A percentile compares a stretch with the other conserved stretches of the same genome.
Evolutionary conservation across 2,113 vertebrate species (phyloP).

Genomic region (Serinus canaria): DNA sequence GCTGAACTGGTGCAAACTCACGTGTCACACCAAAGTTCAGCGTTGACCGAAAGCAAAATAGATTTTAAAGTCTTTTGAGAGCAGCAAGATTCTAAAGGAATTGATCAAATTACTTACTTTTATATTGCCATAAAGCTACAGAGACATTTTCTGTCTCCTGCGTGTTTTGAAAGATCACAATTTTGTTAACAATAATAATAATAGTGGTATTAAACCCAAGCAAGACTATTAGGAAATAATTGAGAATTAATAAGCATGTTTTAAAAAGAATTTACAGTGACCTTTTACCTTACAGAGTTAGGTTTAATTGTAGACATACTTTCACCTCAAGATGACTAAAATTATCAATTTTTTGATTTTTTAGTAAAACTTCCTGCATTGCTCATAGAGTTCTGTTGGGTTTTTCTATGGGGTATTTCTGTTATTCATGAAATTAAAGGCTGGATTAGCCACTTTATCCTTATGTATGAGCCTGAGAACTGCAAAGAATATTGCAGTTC

Average conservation of each 20-base stretch:
- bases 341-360: not conserved
- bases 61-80: not conserved
- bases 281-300: not conserved
- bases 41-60: not conserved
- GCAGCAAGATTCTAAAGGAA: not conserved
- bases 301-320: not conserved
- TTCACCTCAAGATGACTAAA: not conserved
- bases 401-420: not conserved
- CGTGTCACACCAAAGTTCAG: not conserved
- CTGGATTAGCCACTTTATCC: not conserved
- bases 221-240: not conserved
- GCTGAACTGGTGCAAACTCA: not conserved
- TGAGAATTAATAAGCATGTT: not conserved
- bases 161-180: not conserved
- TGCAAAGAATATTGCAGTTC: not conserved
- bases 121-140: not conserved
- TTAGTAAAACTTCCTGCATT: not conserved
- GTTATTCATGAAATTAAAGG: not conserved
- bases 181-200: not conserved
- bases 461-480: not conserved
- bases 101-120: not conserved
- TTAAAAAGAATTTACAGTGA: not conserved
- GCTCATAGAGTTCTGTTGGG: not conserved
- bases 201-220: not conserved
- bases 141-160: not conserved